Conservation (phyloP, 2,888 invertebrate species). For the Dermolepida albohirtum region DNA sequence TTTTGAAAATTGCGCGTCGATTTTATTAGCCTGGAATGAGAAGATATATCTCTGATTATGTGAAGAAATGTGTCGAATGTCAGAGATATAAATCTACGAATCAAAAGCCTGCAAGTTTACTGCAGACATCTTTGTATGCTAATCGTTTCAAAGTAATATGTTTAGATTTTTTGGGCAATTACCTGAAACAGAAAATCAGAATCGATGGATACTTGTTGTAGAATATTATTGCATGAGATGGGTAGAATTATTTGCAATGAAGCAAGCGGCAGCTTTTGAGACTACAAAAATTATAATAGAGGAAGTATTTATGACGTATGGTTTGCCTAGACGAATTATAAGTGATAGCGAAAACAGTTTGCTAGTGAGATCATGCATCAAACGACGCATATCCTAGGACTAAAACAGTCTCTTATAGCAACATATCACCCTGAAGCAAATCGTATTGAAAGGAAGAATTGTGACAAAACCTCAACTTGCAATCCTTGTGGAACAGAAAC, state of each 20-base stretch:
- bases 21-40: conserved; percentile 55
- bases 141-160: conserved; percentile 54
- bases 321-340: conserved; percentile 51
- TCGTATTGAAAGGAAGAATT: too few species aligned
- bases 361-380: conserved; percentile 51
- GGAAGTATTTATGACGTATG: conserved; percentile 57
- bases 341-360: conserved; percentile 48
- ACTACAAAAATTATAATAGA: conserved; percentile 48
- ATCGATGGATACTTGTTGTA: too few species aligned
- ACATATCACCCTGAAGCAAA: conserved; percentile 48
- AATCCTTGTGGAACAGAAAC: too few species aligned
- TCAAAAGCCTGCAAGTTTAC: conserved; percentile 55
- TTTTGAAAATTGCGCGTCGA: conserved; percentile 22
- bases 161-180: conserved; percentile 54
- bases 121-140: conserved; percentile 51
- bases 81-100: conserved; percentile 56
- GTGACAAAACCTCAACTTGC: too few species aligned
- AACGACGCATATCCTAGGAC: conserved; percentile 44
- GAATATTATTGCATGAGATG: too few species aligned
- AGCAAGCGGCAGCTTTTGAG: neutral
- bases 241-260: too few species aligned
- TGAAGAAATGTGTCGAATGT: conserved; percentile 53
- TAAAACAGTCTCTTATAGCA: too few species aligned
- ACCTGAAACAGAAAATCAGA: neutral
- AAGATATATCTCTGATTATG: conserved; percentile 49